Evolutionary conservation across 2,113 vertebrate genomes (phyloP).

Genomic region (Rhabdornis inornatus): DNA sequence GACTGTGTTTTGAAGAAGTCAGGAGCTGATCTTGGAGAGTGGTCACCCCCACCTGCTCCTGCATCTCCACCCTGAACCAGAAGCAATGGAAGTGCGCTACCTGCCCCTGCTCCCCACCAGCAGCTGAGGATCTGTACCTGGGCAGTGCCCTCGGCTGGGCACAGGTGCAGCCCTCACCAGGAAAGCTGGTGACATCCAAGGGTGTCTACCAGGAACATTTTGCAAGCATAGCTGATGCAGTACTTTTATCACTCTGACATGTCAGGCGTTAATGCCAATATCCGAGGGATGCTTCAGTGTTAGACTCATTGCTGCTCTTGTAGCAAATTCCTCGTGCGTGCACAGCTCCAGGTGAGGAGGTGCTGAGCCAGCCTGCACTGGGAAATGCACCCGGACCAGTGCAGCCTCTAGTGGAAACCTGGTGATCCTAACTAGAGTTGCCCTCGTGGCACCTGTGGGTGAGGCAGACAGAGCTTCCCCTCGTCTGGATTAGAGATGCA

Average conservation of each 20-base stretch:
- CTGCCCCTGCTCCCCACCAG: no score
- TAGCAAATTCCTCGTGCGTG: not conserved
- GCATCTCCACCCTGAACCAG: fast-evolving
- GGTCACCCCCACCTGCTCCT: fast-evolving
- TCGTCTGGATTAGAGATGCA: not conserved
- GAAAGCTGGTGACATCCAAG: not conserved
- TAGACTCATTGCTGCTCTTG: not conserved
- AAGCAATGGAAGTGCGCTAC: fast-evolving
- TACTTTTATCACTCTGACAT: not conserved
- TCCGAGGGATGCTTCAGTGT: not conserved
- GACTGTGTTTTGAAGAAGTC: fast-evolving
- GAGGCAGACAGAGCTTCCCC: not conserved
- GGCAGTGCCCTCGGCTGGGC: not conserved
- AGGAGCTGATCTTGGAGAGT: fast-evolving
- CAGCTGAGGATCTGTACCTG: not conserved
- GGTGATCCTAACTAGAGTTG: not conserved
- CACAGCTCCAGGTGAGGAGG: not conserved
- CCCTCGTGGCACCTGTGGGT: not conserved
- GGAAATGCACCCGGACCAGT: not conserved
- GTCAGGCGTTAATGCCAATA: not conserved
- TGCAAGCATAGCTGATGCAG: fast-evolving
- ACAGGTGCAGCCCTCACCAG: not conserved
- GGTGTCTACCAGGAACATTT: not conserved
- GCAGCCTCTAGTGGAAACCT: conserved; percentile 44
- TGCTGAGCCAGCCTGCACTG: not conserved